Conservation (phyloP, 2,113 vertebrate genomes). For the Mesitornis unicolor region DNA sequence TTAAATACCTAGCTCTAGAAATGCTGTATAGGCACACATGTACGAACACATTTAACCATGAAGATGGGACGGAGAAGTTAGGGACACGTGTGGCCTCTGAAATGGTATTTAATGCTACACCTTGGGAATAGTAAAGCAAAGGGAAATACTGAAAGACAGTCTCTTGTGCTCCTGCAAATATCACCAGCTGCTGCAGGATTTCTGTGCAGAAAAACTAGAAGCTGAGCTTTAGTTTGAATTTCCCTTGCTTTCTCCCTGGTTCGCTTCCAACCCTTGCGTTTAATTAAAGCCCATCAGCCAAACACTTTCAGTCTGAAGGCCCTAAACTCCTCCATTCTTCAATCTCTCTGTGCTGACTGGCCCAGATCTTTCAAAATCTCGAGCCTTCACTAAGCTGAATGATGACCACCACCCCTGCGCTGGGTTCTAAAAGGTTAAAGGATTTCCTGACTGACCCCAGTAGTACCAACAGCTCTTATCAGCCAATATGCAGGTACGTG, state of each 20-base stretch:
- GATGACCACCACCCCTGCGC: background rate
- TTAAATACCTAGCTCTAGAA: too few relatives aligned
- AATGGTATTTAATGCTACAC: slow-evolving; percentile 16
- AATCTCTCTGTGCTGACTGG: background rate
- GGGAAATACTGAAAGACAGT: background rate
- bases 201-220: slow-evolving; percentile 17
- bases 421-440: background rate
- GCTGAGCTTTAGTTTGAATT: background rate
- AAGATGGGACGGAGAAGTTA: background rate
- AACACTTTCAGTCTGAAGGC: background rate
- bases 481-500: background rate
- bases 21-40: background rate
- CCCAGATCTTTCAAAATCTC: background rate
- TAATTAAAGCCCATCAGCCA: slow-evolving; percentile 43
- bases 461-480: background rate
- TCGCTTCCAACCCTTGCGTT: slow-evolving; percentile 7
- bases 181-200: slow-evolving; percentile 40
- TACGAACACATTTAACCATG: background rate
- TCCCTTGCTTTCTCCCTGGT: background rate
- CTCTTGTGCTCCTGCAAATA: slow-evolving; percentile 5
- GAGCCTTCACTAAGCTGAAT: background rate
- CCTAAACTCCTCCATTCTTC: background rate
- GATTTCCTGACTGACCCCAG: background rate
- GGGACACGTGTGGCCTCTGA: background rate
- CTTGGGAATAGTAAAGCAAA: slow-evolving; percentile 23